Conservation (phyloP, 2,888 invertebrate species). For the Phania funesta region DNA sequence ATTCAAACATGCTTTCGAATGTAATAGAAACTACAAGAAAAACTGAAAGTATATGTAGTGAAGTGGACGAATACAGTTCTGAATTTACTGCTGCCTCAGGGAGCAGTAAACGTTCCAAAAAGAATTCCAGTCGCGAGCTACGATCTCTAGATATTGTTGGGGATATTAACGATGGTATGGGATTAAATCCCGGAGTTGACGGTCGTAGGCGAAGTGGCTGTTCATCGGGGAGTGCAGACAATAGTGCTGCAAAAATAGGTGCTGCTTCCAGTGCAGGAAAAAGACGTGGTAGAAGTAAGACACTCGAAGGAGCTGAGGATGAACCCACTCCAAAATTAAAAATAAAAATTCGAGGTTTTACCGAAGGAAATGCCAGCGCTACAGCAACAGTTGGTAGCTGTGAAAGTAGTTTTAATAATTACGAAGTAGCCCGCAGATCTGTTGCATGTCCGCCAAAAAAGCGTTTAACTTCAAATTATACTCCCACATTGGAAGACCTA, state of each 20-base stretch:
- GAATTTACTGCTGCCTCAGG: slow-evolving; percentile 68
- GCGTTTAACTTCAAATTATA: slow-evolving; percentile 82
- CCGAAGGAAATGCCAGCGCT: slow-evolving; percentile 67
- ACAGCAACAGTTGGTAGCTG: slow-evolving; percentile 64
- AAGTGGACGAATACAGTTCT: slow-evolving; percentile 91
- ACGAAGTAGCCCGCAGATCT: slow-evolving; percentile 80
- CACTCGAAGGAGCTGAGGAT: slow-evolving; percentile 78
- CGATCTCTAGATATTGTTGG: slow-evolving; percentile 83
- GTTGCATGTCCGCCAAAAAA: slow-evolving; percentile 90
- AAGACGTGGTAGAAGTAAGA: slow-evolving; percentile 79
- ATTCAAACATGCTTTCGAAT: slow-evolving; percentile 74
- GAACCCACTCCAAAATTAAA: slow-evolving; percentile 84
- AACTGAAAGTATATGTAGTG: slow-evolving; percentile 93
- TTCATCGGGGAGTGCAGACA: slow-evolving; percentile 78
- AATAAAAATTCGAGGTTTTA: slow-evolving; percentile 85
- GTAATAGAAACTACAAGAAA: slow-evolving; percentile 86
- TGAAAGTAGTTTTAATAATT: slow-evolving; percentile 73
- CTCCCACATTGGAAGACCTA: slow-evolving; percentile 89
- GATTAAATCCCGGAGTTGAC: slow-evolving; percentile 73
- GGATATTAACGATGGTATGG: slow-evolving; percentile 81
- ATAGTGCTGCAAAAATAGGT: slow-evolving; percentile 73
- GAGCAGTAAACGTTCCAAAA: slow-evolving; percentile 82
- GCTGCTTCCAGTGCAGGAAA: slow-evolving; percentile 77
- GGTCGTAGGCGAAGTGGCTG: slow-evolving; percentile 82
- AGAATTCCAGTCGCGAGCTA: slow-evolving; percentile 82